Evolutionary conservation across 1,140 invertebrate species (phyloP).

Genomic region (Hypsibius dujardini): DNA sequence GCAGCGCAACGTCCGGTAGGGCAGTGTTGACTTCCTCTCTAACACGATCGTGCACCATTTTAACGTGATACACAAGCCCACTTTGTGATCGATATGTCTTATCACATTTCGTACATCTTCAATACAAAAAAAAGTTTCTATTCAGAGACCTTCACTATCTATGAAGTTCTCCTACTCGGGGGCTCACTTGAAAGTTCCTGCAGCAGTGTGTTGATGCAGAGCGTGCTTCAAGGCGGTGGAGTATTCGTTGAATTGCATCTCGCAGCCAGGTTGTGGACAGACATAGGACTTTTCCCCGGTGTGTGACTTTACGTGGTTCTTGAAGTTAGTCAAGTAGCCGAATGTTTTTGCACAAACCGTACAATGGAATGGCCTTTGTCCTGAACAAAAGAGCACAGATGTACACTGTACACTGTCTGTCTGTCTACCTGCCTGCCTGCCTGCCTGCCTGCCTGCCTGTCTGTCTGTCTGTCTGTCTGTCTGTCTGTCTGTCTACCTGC

Average conservation of each 20-base stretch:
- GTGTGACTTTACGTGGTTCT: neutral
- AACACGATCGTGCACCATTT: neutral
- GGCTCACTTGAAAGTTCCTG: neutral
- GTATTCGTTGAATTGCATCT: neutral
- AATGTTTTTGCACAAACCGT: neutral
- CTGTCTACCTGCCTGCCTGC: no score
- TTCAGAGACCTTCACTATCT: no score
- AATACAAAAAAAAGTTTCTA: neutral
- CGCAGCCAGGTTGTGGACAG: neutral
- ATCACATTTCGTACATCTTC: neutral
- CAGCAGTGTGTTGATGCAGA: neutral
- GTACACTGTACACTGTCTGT: neutral
- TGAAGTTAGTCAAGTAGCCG: slow-evolving; percentile 9
- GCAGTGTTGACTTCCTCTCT: no score
- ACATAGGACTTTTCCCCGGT: neutral
- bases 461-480: no score
- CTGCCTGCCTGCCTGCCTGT: no score
- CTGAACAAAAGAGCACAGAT: neutral
- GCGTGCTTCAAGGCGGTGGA: neutral
- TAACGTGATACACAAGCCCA: neutral
- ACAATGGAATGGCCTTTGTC: neutral
- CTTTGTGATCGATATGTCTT: neutral
- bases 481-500: no score
- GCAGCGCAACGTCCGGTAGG: no score
- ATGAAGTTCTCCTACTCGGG: no score